phyloP scores from a whole-genome alignment of 2,888 invertebrate species.

The Hetaerina titia region DNA sequence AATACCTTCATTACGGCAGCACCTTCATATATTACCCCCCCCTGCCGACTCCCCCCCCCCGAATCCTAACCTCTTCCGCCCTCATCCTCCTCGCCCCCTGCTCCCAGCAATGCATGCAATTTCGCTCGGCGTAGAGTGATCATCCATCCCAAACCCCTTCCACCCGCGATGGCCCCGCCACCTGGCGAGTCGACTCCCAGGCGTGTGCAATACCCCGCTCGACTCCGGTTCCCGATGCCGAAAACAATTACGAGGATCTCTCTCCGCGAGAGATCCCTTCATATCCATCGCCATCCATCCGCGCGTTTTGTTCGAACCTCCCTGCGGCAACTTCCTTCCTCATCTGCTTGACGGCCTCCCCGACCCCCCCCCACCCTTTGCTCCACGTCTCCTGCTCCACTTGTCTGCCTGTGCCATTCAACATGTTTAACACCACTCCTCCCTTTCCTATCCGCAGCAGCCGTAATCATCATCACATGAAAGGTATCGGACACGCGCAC shows the following conservation, averaged over 20 bases:
- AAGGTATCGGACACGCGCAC: not conserved
- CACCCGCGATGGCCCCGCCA: not conserved
- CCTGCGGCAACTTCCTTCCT: too few species aligned
- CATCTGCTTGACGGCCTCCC: too few species aligned
- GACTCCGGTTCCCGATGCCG: not conserved
- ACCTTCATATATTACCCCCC: not conserved
- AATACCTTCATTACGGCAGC: too few species aligned
- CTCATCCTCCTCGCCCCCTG: not conserved
- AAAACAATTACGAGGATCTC: not conserved
- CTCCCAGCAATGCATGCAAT: not conserved
- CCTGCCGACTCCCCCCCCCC: not conserved
- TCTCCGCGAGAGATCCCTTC: too few species aligned
- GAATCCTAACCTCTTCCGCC: not conserved
- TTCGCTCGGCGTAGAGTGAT: not conserved
- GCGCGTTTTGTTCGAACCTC: too few species aligned
- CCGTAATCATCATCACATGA: not conserved
- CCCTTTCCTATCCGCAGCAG: too few species aligned
- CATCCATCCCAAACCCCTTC: not conserved
- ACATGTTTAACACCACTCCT: too few species aligned
- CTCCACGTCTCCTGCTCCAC: not conserved
- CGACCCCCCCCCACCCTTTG: too few species aligned
- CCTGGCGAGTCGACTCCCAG: not conserved
- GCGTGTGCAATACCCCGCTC: not conserved
- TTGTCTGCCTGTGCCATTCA: not conserved
- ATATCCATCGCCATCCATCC: too few species aligned